A percentile compares a stretch with the other conserved stretches of the same genome.
phyloP scores from a whole-genome alignment of 23 tunicate species.

The Clavelina lepadiformis region DNA sequence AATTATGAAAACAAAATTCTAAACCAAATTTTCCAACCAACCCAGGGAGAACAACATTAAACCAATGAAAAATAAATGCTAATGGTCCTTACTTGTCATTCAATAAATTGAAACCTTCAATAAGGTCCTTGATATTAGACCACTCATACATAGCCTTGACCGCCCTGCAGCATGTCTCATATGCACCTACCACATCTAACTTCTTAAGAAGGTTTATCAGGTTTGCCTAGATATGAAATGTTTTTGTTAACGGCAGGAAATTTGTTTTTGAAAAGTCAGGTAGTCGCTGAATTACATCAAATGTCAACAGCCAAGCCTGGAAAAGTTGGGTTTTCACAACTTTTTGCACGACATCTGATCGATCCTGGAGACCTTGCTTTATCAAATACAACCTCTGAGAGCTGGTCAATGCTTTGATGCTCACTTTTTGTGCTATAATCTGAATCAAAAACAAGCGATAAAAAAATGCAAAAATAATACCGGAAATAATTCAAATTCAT shows the following conservation, averaged over 20 bases:
- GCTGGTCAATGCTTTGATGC: slow-evolving; percentile 68
- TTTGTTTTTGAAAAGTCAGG: neutral
- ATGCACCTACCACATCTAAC: slow-evolving; percentile 79
- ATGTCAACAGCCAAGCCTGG: slow-evolving; percentile 74
- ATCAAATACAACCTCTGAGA: slow-evolving; percentile 63
- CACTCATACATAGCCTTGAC: slow-evolving; percentile 62
- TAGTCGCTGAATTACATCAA: slow-evolving; percentile 38
- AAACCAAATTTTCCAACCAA: too few species aligned
- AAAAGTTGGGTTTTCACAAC: slow-evolving; percentile 61
- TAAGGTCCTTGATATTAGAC: slow-evolving; percentile 37
- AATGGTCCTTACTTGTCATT: slow-evolving; percentile 62
- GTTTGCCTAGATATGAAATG: slow-evolving; percentile 39
- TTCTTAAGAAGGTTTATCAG: slow-evolving; percentile 57
- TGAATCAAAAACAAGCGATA: neutral
- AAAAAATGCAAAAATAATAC: neutral
- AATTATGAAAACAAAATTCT: too few species aligned
- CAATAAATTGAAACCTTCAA: slow-evolving; percentile 54
- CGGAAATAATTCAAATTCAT: too few species aligned
- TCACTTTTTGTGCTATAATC: slow-evolving; percentile 79
- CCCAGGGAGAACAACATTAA: too few species aligned
- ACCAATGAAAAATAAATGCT: too few species aligned
- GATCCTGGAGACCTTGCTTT: slow-evolving; percentile 82
- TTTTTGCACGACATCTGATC: slow-evolving; percentile 56
- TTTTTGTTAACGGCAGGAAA: neutral
- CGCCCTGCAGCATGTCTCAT: slow-evolving; percentile 46